These are phyloP conservation scores for Chloroclysta siterata DNA, from an alignment of 2,888 invertebrate species.

Conservation along the genomic window DNA sequence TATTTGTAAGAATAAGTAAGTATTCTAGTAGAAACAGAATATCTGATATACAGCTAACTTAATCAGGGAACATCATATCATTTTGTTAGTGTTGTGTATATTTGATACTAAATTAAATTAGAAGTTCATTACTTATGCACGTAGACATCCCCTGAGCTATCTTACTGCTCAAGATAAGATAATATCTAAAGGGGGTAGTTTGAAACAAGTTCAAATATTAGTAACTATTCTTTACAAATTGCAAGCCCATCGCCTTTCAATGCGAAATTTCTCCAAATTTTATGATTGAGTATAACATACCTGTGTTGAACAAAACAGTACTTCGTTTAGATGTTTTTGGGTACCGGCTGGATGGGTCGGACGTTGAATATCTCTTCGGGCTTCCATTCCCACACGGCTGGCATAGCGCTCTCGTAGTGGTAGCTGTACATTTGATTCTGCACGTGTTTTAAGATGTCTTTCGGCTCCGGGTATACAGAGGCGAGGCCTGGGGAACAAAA, in stretches of 20 bases:
- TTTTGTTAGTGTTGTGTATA: too few species aligned
- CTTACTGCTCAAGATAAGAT: neutral
- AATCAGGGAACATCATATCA: too few species aligned
- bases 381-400: slow-evolving; percentile 88
- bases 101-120: too few species aligned
- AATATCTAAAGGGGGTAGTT: neutral
- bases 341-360: slow-evolving; percentile 74
- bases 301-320: neutral
- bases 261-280: neutral
- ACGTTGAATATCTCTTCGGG: slow-evolving; percentile 77
- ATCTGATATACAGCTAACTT: too few species aligned
- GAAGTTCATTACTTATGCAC: too few species aligned
- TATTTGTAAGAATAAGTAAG: too few species aligned
- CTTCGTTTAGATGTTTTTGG: slow-evolving; percentile 71
- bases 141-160: too few species aligned
- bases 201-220: neutral
- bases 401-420: slow-evolving; percentile 91
- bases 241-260: neutral
- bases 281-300: neutral
- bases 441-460: slow-evolving; percentile 89
- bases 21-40: too few species aligned
- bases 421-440: slow-evolving; percentile 90
- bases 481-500: slow-evolving; percentile 86
- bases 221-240: neutral
- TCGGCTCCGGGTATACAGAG: slow-evolving; percentile 94